These are phyloP conservation scores for Ephydatia muelleri DNA, from an alignment of 37 sponge, comb jelly and placozoan species.

Conservation along the genomic window DNA sequence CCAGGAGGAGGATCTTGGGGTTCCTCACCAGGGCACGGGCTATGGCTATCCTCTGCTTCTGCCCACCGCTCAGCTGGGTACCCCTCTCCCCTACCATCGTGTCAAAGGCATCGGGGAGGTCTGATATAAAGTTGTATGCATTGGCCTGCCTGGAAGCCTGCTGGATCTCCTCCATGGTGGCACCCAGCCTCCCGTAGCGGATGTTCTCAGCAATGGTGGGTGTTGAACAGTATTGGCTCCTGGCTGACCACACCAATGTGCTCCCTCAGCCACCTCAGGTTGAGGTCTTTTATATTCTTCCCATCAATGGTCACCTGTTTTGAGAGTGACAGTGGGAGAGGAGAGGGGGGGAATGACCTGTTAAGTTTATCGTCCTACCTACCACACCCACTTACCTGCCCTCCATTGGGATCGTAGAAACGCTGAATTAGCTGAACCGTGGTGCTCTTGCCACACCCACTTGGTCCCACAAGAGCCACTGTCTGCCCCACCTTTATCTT, in stretches of 20 bases:
- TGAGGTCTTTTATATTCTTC: conserved; percentile 47
- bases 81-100: conserved; percentile 62
- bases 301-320: conserved; percentile 51
- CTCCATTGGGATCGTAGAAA: conserved; percentile 46
- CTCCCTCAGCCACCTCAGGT: conserved; percentile 63
- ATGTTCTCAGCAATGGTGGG: conserved; percentile 89
- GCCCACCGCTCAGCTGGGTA: conserved; percentile 59
- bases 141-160: conserved; percentile 60
- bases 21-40: conserved; percentile 64
- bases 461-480: conserved; percentile 66
- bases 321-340: not conserved
- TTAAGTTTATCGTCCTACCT: not conserved
- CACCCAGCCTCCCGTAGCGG: conserved; percentile 47
- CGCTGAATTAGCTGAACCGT: conserved; percentile 48
- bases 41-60: conserved; percentile 68
- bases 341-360: not conserved
- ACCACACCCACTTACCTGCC: conserved; percentile 36
- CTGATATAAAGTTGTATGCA: conserved; percentile 53
- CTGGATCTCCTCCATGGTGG: conserved; percentile 55
- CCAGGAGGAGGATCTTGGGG: conserved; percentile 65
- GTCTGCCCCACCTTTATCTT: conserved; percentile 49
- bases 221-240: conserved; percentile 88
- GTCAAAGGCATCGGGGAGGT: conserved; percentile 44
- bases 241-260: conserved; percentile 84
- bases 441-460: conserved; percentile 71